phyloP scores from a whole-genome alignment of 2,113 vertebrate genomes.

The Balaeniceps rex region DNA sequence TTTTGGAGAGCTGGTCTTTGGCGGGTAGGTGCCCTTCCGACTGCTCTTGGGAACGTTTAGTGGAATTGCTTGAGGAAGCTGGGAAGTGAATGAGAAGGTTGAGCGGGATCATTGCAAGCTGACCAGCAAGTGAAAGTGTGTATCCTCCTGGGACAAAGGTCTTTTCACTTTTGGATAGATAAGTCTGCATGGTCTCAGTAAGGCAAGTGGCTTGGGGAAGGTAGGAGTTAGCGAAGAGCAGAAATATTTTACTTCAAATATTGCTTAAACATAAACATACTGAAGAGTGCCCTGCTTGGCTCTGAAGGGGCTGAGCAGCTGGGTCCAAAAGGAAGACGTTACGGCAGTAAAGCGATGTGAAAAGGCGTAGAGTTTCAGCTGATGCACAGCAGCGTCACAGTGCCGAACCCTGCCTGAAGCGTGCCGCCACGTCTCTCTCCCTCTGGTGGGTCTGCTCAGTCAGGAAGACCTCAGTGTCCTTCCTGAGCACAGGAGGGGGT shows the following conservation, averaged over 20 bases:
- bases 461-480: neutral
- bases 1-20: neutral
- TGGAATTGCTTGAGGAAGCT: neutral
- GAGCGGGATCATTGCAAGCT: neutral
- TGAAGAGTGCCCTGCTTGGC: neutral
- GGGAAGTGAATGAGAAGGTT: neutral
- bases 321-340: neutral
- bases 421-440: neutral
- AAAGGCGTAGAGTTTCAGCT: neutral
- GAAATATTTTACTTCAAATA: neutral
- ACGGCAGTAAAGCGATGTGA: neutral
- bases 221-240: neutral
- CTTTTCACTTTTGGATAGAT: neutral
- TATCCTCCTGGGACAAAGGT: neutral
- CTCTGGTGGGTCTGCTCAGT: neutral
- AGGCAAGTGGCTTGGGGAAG: neutral
- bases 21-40: neutral
- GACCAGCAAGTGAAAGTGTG: neutral
- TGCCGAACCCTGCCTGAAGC: neutral
- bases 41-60: neutral
- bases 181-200: neutral
- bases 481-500: neutral
- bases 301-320: neutral
- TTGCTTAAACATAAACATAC: neutral
- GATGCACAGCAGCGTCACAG: fast-evolving